Evolutionary conservation across 2,797 vertebrate species (phyloP).

Genomic region (Hemibagrus guttatus): DNA sequence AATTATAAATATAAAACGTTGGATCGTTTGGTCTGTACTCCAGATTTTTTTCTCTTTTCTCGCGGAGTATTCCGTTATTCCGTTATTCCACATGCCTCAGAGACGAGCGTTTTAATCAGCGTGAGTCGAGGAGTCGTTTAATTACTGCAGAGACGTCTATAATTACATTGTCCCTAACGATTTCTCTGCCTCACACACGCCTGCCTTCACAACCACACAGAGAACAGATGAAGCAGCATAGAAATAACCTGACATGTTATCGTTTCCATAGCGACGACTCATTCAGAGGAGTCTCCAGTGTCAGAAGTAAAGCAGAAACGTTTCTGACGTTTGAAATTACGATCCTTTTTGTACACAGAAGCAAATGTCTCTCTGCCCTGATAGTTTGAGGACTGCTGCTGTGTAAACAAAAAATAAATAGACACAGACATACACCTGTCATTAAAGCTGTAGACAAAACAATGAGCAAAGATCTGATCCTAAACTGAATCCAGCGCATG

Average conservation of each 20-base stretch:
- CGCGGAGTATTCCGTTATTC: background rate
- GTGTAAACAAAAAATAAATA: background rate
- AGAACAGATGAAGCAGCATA: background rate
- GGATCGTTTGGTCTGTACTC: background rate
- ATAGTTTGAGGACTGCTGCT: background rate
- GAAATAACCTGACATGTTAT: no score
- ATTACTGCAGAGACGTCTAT: slow-evolving; percentile 29
- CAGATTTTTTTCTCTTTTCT: background rate
- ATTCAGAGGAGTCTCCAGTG: background rate
- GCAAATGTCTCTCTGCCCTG: background rate
- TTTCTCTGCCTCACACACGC: background rate
- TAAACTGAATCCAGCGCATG: background rate
- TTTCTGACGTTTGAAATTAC: background rate
- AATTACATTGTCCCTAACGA: background rate
- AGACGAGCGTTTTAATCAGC: slow-evolving; percentile 4
- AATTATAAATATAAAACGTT: background rate
- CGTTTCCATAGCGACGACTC: background rate
- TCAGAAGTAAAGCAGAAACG: background rate
- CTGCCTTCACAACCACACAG: background rate
- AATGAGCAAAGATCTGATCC: background rate
- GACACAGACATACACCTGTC: background rate
- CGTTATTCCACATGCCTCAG: background rate
- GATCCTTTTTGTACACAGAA: background rate
- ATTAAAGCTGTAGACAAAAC: background rate
- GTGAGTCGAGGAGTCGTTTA: slow-evolving; percentile 1